Evolutionary conservation across 2,113 vertebrate genomes (phyloP).

Genomic region (Donacobius atricapilla): DNA sequence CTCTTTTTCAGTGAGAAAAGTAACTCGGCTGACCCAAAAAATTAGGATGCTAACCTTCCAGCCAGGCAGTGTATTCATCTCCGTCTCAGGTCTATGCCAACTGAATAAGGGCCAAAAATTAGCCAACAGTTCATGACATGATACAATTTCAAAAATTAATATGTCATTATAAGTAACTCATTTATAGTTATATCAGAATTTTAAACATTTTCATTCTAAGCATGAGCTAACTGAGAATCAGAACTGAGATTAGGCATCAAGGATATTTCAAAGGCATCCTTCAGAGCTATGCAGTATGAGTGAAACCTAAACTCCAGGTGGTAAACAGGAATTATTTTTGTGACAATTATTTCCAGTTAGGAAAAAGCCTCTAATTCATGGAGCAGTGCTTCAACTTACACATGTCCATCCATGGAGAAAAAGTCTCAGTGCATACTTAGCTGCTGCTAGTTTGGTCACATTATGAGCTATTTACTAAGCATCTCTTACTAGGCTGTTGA

Average conservation of each 20-base stretch:
- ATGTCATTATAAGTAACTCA: not conserved
- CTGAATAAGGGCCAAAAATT: not conserved
- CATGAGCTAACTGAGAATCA: not conserved
- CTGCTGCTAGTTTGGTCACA: not conserved
- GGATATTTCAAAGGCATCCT: not conserved
- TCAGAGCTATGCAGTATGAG: not conserved
- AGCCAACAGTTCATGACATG: not conserved
- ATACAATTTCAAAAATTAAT: not conserved
- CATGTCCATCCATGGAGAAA: not conserved
- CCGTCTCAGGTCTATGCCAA: not conserved
- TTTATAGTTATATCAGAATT: conserved; percentile 1
- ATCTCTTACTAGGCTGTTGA: not conserved
- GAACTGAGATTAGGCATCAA: not conserved
- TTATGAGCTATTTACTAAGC: not conserved
- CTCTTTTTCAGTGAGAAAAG: not conserved
- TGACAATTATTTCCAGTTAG: not conserved
- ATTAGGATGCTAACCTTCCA: not conserved
- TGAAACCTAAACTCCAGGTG: not conserved
- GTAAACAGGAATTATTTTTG: not conserved
- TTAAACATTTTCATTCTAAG: not conserved
- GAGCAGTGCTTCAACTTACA: not conserved
- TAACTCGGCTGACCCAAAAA: conserved; percentile 7
- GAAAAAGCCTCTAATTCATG: not conserved
- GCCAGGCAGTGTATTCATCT: not conserved
- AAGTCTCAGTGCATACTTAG: not conserved